Conservation (phyloP, 2,113 vertebrate genomes). For the Phrynosoma blainvillii region DNA sequence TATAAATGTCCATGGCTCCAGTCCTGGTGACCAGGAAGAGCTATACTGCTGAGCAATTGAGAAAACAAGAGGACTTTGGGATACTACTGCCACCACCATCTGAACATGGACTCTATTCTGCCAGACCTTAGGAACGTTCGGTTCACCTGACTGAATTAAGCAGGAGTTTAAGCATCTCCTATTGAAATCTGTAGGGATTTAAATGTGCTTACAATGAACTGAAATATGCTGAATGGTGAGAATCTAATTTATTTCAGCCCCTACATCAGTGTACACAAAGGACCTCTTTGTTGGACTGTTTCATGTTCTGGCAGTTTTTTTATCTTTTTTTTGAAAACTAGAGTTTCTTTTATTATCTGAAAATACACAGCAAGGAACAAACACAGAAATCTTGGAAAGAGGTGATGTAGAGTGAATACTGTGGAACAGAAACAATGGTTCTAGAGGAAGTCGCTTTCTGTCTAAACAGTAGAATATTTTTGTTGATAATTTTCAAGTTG, state of each 20-base stretch:
- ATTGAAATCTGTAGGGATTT: not conserved
- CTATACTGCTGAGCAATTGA: not conserved
- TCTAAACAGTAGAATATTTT: not conserved
- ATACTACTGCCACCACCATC: not conserved
- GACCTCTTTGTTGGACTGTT: not conserved
- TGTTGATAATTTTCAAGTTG: not conserved
- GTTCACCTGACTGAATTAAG: not conserved
- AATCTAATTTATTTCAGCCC: not conserved
- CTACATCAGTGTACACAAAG: not conserved
- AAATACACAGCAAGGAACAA: not conserved
- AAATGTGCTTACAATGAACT: not conserved
- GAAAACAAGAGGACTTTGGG: not conserved
- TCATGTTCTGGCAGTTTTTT: not conserved
- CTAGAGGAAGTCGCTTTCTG: too few relatives aligned
- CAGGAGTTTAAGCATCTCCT: not conserved
- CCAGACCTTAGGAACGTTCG: not conserved
- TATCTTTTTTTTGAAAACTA: not conserved
- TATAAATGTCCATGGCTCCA: not conserved
- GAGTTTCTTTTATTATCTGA: not conserved
- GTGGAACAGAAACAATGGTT: not conserved
- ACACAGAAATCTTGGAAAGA: not conserved
- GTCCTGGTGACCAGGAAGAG: not conserved
- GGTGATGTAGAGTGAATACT: not conserved
- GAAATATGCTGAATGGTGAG: not conserved
- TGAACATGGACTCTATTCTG: not conserved